These are phyloP conservation scores for Psittacus erithacus DNA, from an alignment of 2,113 vertebrate species.

Conservation along the genomic window DNA sequence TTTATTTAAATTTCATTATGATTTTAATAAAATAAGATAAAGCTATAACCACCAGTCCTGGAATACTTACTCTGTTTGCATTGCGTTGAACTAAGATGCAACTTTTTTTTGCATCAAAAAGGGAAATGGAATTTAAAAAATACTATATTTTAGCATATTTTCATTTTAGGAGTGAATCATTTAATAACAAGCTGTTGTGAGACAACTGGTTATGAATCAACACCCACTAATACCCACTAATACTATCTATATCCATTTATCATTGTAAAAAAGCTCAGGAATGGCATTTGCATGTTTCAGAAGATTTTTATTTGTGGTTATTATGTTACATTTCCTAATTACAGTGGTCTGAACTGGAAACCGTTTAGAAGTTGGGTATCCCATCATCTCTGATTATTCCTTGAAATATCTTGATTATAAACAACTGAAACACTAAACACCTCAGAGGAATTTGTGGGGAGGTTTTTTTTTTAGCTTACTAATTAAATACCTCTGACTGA, in stretches of 20 bases:
- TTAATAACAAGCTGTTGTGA: neutral
- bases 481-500: neutral
- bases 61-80: neutral
- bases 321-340: neutral
- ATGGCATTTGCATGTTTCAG: neutral
- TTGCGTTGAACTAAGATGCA: neutral
- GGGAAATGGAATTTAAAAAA: neutral
- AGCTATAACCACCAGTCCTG: neutral
- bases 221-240: neutral
- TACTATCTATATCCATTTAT: neutral
- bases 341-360: neutral
- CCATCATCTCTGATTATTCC: neutral
- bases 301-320: neutral
- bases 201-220: neutral
- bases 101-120: neutral
- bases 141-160: neutral
- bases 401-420: neutral
- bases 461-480: neutral
- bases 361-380: neutral
- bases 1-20: neutral
- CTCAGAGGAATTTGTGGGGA: neutral
- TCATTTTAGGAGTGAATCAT: neutral
- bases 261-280: neutral
- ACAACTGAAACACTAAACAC: neutral
- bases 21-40: neutral